Evolutionary conservation across 2,113 vertebrate genomes (phyloP).

Genomic region (Pitta sordida): DNA sequence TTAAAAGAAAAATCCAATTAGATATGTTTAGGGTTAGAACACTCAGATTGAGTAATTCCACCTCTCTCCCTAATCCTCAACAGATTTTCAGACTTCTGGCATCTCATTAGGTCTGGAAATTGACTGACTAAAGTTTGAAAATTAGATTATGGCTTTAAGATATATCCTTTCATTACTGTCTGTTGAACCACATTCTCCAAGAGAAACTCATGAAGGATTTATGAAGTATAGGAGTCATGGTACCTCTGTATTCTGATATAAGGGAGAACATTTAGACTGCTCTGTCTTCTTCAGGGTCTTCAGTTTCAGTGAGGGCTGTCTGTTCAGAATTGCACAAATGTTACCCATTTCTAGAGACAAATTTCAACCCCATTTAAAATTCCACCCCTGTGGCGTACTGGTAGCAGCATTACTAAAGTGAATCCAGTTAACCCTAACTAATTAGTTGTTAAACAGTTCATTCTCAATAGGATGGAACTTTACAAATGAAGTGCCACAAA

Average conservation of each 20-base stretch:
- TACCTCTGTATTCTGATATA: not conserved
- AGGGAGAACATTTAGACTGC: not conserved
- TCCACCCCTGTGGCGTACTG: not conserved
- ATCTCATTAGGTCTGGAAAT: slow-evolving; percentile 49
- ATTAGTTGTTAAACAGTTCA: not conserved
- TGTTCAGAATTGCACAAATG: not conserved
- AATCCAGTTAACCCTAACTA: not conserved
- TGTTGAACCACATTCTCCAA: not conserved
- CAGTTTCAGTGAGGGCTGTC: not conserved
- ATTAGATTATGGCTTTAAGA: slow-evolving; percentile 51
- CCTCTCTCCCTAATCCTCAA: slow-evolving; percentile 15
- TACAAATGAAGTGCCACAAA: not conserved
- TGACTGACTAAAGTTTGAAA: slow-evolving; percentile 10
- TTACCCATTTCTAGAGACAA: not conserved
- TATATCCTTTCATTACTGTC: slow-evolving; percentile 24
- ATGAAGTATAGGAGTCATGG: not conserved
- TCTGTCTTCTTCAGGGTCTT: not conserved
- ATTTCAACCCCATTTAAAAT: not conserved
- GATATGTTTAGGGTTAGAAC: not conserved
- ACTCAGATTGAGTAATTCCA: slow-evolving; percentile 35
- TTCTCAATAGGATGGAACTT: not conserved
- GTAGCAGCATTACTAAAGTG: not conserved
- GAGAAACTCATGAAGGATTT: not conserved
- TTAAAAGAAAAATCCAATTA: slow-evolving; percentile 4
- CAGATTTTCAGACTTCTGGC: slow-evolving; percentile 36